phyloP scores from a whole-genome alignment of 2,797 vertebrate species.

The Tenualosa ilisha region DNA sequence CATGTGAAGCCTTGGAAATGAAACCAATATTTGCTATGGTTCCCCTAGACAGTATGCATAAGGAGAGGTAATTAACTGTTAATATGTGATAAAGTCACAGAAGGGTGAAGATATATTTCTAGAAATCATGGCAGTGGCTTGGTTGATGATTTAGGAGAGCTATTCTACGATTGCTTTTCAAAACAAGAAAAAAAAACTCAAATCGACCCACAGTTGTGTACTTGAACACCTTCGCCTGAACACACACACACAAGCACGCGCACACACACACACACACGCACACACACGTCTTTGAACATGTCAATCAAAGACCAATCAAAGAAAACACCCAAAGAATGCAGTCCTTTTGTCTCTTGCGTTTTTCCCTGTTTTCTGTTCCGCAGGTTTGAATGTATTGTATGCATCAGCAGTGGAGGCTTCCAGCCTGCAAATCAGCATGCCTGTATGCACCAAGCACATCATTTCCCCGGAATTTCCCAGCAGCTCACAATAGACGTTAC shows the following conservation, averaged over 20 bases:
- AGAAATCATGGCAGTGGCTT: background rate
- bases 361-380: background rate
- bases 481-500: background rate
- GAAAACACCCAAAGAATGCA: background rate
- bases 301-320: slow-evolving; percentile 7
- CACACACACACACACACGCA: background rate
- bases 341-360: background rate
- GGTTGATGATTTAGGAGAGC: background rate
- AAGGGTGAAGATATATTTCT: background rate
- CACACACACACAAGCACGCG: background rate
- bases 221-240: background rate
- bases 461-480: background rate
- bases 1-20: background rate
- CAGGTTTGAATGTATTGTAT: background rate
- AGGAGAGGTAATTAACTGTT: background rate
- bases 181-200: background rate
- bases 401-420: background rate
- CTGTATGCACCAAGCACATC: slow-evolving; percentile 39
- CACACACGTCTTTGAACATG: background rate
- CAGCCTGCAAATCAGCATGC: background rate
- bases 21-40: background rate
- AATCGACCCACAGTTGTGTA: background rate
- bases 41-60: background rate
- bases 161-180: background rate
- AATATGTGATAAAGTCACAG: background rate